Percentiles rank a stretch among this genome's conserved stretches.
Conservation (phyloP, 2,888 invertebrate genomes). For the Nycteola revayana region DNA sequence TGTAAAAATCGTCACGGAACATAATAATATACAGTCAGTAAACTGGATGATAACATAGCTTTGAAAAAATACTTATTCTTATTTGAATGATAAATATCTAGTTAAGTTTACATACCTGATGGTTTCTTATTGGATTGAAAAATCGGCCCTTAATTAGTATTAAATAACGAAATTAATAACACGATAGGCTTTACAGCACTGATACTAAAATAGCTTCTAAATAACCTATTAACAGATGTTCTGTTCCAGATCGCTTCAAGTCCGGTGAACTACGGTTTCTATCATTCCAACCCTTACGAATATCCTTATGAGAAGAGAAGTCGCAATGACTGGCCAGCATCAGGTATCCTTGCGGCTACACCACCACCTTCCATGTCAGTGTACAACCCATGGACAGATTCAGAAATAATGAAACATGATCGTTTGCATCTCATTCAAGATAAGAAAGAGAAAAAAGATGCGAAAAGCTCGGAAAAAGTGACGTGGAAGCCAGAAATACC, state of each 20-base stretch:
- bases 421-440: conserved; percentile 46
- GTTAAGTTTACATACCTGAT: too few species aligned
- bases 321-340: conserved; percentile 55
- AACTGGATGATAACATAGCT: too few species aligned
- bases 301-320: conserved; percentile 67
- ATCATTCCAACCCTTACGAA: conserved; percentile 82
- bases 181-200: conserved; percentile 55
- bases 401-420: conserved; percentile 49
- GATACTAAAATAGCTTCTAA: conserved; percentile 52
- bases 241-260: conserved; percentile 85
- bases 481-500: conserved; percentile 49
- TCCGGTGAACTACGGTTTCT: conserved; percentile 89
- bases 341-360: conserved; percentile 55
- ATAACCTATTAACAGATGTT: conserved; percentile 78
- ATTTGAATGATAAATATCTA: too few species aligned
- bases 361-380: conserved; percentile 45
- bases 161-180: conserved; percentile 20
- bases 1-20: too few species aligned
- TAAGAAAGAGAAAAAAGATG: conserved; percentile 31
- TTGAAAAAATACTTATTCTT: too few species aligned
- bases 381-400: conserved; percentile 44
- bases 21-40: too few species aligned
- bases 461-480: conserved; percentile 28
- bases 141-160: not conserved
- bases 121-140: not conserved